A percentile compares a stretch with the other conserved stretches of the same genome.
These are phyloP conservation scores for Adineta ricciae DNA, from an alignment of 2,888 invertebrate genomes.

Conservation along the genomic window DNA sequence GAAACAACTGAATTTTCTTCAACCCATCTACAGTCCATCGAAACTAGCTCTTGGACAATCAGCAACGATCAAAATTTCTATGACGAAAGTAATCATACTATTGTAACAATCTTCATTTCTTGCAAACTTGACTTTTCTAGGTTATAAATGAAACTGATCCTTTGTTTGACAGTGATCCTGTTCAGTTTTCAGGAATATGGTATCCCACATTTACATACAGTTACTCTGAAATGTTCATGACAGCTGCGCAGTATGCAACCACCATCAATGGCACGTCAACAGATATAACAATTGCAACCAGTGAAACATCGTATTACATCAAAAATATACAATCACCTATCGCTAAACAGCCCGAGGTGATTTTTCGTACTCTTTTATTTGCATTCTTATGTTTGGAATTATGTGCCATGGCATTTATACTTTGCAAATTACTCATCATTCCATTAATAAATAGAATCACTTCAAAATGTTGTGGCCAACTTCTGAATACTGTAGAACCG, in stretches of 20 bases:
- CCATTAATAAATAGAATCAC: background rate
- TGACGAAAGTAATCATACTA: background rate
- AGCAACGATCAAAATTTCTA: background rate
- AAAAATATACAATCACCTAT: conserved; percentile 1
- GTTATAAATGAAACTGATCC: background rate
- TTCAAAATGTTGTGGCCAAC: background rate
- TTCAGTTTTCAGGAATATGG: background rate
- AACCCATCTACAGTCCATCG: background rate
- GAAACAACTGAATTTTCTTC: background rate
- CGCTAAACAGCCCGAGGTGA: background rate
- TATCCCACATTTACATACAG: background rate
- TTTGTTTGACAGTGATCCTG: background rate
- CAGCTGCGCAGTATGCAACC: background rate
- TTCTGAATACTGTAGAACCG: no score
- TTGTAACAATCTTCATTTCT: background rate
- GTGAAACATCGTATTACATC: conserved; percentile 2
- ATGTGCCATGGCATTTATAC: background rate
- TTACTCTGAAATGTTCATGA: background rate
- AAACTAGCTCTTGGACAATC: background rate
- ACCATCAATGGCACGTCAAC: background rate
- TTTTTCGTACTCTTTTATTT: conserved; percentile 8
- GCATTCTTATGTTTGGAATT: background rate
- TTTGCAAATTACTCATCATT: background rate
- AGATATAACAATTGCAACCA: background rate
- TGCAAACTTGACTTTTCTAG: background rate